Conservation (phyloP, 2,888 invertebrate species). For the Melinopterus prodromus region DNA sequence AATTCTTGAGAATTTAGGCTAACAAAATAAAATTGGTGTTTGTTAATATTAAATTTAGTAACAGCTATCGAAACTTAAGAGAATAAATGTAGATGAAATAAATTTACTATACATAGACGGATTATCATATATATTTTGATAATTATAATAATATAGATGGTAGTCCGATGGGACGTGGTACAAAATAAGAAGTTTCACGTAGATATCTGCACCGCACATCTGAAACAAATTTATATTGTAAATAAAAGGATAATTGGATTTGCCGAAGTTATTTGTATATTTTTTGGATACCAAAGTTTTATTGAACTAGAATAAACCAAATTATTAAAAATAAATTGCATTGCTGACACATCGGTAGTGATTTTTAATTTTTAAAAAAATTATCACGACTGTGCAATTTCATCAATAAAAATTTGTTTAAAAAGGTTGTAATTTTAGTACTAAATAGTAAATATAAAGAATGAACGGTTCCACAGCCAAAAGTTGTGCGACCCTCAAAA, state of each 20-base stretch:
- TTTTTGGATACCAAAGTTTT: too few species aligned
- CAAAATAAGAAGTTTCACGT: constrained; percentile 48
- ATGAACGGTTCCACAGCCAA: too few species aligned
- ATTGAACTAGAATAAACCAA: too few species aligned
- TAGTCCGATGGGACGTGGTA: constrained; percentile 40
- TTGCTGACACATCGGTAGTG: not conserved
- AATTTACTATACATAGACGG: constrained; percentile 43
- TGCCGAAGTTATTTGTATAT: too few species aligned
- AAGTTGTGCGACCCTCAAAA: too few species aligned
- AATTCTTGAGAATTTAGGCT: not conserved
- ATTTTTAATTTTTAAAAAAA: not conserved
- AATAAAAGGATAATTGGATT: not conserved
- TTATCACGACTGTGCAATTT: not conserved
- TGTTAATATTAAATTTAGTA: constrained; percentile 40
- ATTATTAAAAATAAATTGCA: too few species aligned
- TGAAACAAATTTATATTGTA: constrained; percentile 37
- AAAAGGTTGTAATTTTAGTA: too few species aligned
- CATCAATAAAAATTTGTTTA: constrained; percentile 4
- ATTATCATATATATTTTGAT: constrained; percentile 42
- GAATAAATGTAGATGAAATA: constrained; percentile 31
- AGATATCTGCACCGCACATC: constrained; percentile 48
- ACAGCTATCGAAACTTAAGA: constrained; percentile 26
- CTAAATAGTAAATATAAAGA: too few species aligned
- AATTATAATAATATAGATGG: constrained; percentile 39
- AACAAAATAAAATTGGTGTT: constrained; percentile 44